These are phyloP conservation scores for Allacma fusca DNA, from an alignment of 2,888 invertebrate species.

Conservation along the genomic window DNA sequence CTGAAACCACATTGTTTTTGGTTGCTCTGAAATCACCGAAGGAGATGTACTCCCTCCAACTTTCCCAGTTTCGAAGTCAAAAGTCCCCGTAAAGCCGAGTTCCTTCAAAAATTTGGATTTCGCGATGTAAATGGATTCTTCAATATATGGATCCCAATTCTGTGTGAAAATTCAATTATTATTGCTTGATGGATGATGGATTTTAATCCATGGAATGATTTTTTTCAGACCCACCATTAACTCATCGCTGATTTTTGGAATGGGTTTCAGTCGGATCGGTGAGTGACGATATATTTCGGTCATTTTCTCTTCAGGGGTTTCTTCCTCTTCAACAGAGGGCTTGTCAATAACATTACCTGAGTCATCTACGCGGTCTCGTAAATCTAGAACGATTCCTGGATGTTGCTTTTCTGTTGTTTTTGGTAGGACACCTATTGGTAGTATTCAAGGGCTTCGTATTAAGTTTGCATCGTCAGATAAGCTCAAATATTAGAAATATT, in stretches of 20 bases:
- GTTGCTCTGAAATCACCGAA: neutral
- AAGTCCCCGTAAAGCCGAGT: constrained; percentile 6
- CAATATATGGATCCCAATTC: constrained; percentile 34
- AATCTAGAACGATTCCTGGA: too few species aligned
- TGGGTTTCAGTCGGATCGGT: neutral
- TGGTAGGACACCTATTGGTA: too few species aligned
- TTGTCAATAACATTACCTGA: too few species aligned
- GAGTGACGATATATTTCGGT: neutral
- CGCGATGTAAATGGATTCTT: constrained; percentile 26
- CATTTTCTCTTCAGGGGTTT: neutral
- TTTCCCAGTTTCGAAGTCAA: constrained; percentile 25
- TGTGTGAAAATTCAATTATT: too few species aligned
- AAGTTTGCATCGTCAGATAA: too few species aligned
- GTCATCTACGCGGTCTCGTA: too few species aligned
- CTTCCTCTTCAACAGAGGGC: too few species aligned
- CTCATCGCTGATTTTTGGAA: neutral
- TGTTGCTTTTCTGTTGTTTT: too few species aligned
- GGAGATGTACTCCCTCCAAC: neutral
- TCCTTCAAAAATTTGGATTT: constrained; percentile 24
- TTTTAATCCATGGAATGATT: too few species aligned
- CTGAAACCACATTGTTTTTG: constrained; percentile 37
- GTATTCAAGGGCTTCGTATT: too few species aligned
- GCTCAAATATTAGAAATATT: too few species aligned
- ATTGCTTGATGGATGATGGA: too few species aligned
- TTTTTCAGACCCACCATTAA: constrained; percentile 10